Evolutionary conservation across 2,888 invertebrate species (phyloP), one percentile per base, ranked within the genome.

Genomic region (Volucella bombylans): DNA sequence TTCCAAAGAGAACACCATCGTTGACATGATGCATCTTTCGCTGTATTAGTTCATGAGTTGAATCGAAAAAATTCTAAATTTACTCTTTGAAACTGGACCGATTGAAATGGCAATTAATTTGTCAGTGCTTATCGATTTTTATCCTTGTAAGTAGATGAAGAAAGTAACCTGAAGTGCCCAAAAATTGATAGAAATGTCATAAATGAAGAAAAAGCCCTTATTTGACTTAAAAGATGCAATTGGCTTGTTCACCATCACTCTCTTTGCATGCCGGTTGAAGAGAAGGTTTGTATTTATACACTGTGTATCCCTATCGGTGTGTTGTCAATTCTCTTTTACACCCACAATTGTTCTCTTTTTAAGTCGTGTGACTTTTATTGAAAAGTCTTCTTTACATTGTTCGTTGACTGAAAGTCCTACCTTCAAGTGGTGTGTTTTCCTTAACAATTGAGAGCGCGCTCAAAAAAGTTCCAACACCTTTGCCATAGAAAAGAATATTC

Each of bases 241-340:
- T 23, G 43, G 6, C 4, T 31, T 45, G 11, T 61, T 23, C 59
- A 71, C 50, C 23, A 45, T 39, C 10, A 62, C 6, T 61, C 68
- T 50, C 54, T 74, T 31, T 80, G 65, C 31, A 0, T 1, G 11
- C 8, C 15, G 15, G 10, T 57, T 4, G 39, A 77, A 78, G 78
- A 78, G 78, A 71, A 45, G 47, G 6, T 49, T n/a, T n/a, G n/a
- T 18, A 15, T 61, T 43, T 39, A 61, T 6, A 11, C 8, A 49
- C 9, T 14, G 23, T 43, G 52, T 74, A 52, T 12, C 47, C 76
- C 39, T 81, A 52, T 80, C 80, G 14, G 85, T 81, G 71, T 81
- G 41, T 47, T 43, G 12, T 23, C 14, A 15, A 18, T 67, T 81
- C 85, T 85, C 74, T 76, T 80, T 76, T 72, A 85, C 81, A 72